Base-by-base conservation (phyloP, 2,888 invertebrate genomes). In the Stegophylla sp. region DNA sequence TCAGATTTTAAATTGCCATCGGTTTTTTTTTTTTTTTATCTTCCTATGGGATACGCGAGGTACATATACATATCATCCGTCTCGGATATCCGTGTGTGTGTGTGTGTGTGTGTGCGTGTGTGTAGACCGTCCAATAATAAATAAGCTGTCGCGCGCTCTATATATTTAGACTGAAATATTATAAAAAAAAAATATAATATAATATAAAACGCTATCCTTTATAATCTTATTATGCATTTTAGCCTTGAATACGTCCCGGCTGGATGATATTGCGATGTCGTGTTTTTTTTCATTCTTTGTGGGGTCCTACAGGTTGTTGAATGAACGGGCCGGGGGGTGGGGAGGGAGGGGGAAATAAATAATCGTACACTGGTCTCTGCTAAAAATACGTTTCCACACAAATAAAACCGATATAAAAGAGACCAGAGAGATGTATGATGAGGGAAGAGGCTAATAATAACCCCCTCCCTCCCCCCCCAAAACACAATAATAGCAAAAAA, bases 1-100 rank as follows among this genome's bases (percentile, higher is more conserved):
- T 77, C 76, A 59, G 67, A 77, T 77, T 77, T 67, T 15, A 45
- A 67, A 77, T 43, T 67, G 28, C 67, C 56, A 45, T 45, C 5
- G 59, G 59, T 28, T 56, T 28, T 56, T 66, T 53, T 23, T 77
- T 56, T 20, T 28, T 56, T 28, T 56, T 66, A 41, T 23, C 67
- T 56, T 20, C 34, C 45, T 48, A n/a, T n/a, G 28, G 45, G n/a
- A 48, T 26, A 48, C 17, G 17, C 1, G 66, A 66, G 43, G 48
- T 26, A 9, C 56, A 61, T 26, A 56, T n/a, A 20, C 20, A 23
- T 56, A 20, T 20, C 2, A 34, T 26, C 26, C 59, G 26, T 59
- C 26, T 56, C 9, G 12, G 56, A 56, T 56, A 56, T 56, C 28
- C n/a, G 61, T 28, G 26, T 7, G n/a, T 26, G 59, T 53, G 20